phyloP scores from a whole-genome alignment of 2,797 vertebrate species.

The Cossypha niveicapilla region DNA sequence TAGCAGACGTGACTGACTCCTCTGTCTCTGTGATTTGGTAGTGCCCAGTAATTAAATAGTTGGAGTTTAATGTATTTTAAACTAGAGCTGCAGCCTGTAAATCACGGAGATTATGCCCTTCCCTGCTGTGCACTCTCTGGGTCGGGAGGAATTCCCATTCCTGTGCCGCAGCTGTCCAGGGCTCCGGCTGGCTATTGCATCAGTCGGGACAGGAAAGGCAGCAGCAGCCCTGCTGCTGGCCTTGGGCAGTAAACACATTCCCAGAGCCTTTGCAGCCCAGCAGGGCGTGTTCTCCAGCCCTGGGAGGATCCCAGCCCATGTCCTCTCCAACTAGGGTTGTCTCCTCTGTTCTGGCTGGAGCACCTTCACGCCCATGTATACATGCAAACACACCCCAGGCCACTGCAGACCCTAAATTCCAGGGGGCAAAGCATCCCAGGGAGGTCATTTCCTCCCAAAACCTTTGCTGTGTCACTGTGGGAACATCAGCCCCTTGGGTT shows the following conservation, averaged over 20 bases:
- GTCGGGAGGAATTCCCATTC: slow-evolving; percentile 48
- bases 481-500: neutral
- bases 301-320: rapidly evolving
- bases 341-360: neutral
- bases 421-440: neutral
- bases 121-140: slow-evolving; percentile 24
- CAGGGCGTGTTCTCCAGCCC: neutral
- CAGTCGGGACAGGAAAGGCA: neutral
- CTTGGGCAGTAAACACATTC: neutral
- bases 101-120: slow-evolving; percentile 51
- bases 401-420: neutral
- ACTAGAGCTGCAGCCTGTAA: slow-evolving; percentile 56
- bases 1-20: slow-evolving; percentile 62
- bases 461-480: neutral
- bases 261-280: neutral
- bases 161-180: neutral
- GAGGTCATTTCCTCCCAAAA: neutral
- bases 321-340: neutral
- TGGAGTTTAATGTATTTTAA: slow-evolving; percentile 67
- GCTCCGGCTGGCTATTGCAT: neutral
- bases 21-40: slow-evolving; percentile 65
- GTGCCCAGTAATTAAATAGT: slow-evolving; percentile 69
- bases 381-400: neutral
- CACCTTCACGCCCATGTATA: rapidly evolving
- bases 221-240: neutral